Evolutionary conservation across 1,140 invertebrate genomes (phyloP), one percentile per base, ranked within the genome.

Genomic region (Drosophila equinoxialis): DNA sequence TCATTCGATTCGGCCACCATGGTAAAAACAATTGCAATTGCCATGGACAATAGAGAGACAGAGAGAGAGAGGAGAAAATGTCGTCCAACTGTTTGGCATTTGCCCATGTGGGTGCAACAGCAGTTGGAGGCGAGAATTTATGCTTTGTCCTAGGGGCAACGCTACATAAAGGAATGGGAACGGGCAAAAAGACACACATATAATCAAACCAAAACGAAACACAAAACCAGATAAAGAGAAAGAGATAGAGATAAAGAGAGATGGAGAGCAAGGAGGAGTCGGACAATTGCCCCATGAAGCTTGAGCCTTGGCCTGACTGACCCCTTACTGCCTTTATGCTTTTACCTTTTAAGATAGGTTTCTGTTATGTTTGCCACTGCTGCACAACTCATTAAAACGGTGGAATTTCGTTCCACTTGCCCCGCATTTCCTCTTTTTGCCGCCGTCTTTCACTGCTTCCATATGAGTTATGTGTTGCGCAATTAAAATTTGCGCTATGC

Each of bases 401-500:
- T 51, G 45, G 41, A 76, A 64, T 45, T 48, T 57, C 57, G 17
- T 6, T n/a, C 57, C 57, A 63, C 30, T 13, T 39, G 11, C 37
- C 37, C 63, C 65, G 26, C 48, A 33, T 65, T 33, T 66, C 35
- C 11, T 10, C 30, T 11, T 26, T 60, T 68, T 58, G 14, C 41
- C 20, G 51, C 26, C 57, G 17, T n/a, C 6, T 37, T 8, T 33
- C 41, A 11, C 35, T 57, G 17, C 33, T 54, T 37, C 51, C 57
- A 54, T 72, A 86, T 87, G 83, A 87, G 83, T 87, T 87, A 87
- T 87, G 79, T 79, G 84, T 73, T 87, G 84, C 79, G 83, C 83
- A 87, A 87, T 87, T 87, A 87, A 87, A 80, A 83, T 87, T 87
- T 87, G 84, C 86, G 84, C 86, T 77, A 79, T 89, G 83, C 79